Conservation (phyloP, 2,797 vertebrate species). For the Clarias platycephalus region DNA sequence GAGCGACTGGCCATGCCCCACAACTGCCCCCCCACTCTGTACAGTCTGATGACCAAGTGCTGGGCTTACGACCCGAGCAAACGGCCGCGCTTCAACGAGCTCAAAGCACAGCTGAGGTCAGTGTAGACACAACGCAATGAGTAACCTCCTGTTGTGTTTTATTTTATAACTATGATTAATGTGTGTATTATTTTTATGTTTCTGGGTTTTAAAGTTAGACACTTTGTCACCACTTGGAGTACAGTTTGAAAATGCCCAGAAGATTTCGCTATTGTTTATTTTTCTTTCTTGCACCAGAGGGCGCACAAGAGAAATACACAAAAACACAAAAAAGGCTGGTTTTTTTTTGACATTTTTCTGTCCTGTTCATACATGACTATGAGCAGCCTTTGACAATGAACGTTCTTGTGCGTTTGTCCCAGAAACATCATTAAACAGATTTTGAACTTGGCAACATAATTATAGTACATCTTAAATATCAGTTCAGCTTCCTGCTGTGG, state of each 20-base stretch:
- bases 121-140: conserved; percentile 62
- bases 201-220: neutral
- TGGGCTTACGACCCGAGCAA: conserved; percentile 98
- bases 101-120: conserved; percentile 96
- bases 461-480: neutral
- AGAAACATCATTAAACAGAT: neutral
- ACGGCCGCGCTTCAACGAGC: conserved; percentile 94
- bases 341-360: too few relatives aligned
- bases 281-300: conserved; percentile 5
- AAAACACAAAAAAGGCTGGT: neutral
- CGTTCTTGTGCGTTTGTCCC: neutral
- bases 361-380: neutral
- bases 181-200: neutral
- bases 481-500: neutral
- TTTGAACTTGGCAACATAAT: neutral
- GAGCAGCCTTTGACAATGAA: neutral
- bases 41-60: conserved; percentile 99
- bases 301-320: neutral
- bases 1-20: conserved; percentile 96
- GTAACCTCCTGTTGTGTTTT: neutral
- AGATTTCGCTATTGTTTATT: neutral
- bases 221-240: neutral
- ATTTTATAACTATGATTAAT: too few relatives aligned
- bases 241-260: too few relatives aligned
- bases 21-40: conserved; percentile 96